These are phyloP conservation scores for Muscina levida DNA, from an alignment of 2,888 invertebrate genomes.

Conservation along the genomic window DNA sequence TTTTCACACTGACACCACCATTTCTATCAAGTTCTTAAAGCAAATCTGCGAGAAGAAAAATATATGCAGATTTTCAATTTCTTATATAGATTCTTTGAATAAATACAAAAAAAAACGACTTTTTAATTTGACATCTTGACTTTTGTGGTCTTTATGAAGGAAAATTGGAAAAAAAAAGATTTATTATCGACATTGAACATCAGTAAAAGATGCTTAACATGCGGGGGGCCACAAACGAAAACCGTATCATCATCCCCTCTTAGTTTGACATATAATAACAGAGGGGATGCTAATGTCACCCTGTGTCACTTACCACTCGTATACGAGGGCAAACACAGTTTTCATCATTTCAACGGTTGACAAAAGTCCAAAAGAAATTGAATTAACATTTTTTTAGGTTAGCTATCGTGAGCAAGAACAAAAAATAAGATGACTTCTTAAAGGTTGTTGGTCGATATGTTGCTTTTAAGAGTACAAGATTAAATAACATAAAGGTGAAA, in stretches of 20 bases:
- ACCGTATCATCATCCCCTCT: too few species aligned
- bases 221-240: too few species aligned
- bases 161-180: conserved; percentile 27
- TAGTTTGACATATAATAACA: too few species aligned
- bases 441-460: too few species aligned
- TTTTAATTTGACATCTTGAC: conserved; percentile 60
- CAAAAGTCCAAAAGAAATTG: not conserved
- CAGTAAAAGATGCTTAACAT: not conserved
- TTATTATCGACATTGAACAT: conserved; percentile 3
- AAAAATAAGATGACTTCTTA: too few species aligned
- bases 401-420: too few species aligned
- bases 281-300: too few species aligned
- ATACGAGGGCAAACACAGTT: not conserved
- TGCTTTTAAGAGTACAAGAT: too few species aligned
- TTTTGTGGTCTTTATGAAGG: conserved; percentile 51
- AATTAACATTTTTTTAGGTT: too few species aligned
- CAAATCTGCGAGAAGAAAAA: not conserved
- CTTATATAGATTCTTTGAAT: conserved; percentile 7
- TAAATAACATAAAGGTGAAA: conserved; percentile 11
- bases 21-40: not conserved
- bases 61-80: conserved; percentile 9
- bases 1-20: not conserved
- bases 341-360: not conserved
- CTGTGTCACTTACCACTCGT: too few species aligned
- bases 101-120: conserved; percentile 34